Conservation (phyloP, 2,888 invertebrate genomes). For the Nowickia ferox region DNA sequence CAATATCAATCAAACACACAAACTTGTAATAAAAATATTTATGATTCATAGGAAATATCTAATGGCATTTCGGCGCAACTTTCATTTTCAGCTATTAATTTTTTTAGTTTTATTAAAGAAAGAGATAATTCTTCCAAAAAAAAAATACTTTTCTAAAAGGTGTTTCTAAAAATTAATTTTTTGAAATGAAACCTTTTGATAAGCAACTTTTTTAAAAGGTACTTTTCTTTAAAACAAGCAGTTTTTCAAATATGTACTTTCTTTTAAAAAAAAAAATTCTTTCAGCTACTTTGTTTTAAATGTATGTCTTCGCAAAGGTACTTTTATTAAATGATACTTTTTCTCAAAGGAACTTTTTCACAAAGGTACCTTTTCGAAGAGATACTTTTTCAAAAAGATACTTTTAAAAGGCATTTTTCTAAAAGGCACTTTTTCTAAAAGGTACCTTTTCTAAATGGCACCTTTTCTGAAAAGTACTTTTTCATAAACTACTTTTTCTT, state of each 20-base stretch:
- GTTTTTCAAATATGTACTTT: not conserved
- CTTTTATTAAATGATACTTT: not conserved
- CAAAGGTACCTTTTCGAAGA: too few relatives aligned
- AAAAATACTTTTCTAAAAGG: not conserved
- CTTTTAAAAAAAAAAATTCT: too few relatives aligned
- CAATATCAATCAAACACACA: too few relatives aligned
- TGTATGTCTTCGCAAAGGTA: too few relatives aligned
- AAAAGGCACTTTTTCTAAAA: not conserved
- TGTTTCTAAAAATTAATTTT: too few relatives aligned
- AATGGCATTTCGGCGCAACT: not conserved
- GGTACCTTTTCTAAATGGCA: not conserved
- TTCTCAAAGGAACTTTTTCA: too few relatives aligned
- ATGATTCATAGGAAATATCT: conserved; percentile 24
- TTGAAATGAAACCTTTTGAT: too few relatives aligned
- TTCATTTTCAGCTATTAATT: too few relatives aligned
- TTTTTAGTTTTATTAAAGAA: not conserved
- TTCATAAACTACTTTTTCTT: not conserved
- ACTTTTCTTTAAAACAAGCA: not conserved
- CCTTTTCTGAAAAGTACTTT: not conserved
- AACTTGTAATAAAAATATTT: not conserved
- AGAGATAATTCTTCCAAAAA: not conserved
- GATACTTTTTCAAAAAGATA: too few relatives aligned
- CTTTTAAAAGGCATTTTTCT: not conserved
- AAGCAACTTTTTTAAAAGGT: too few relatives aligned
- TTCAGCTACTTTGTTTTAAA: too few relatives aligned